Conservation (phyloP, 1,140 invertebrate genomes). For the Stegodyphus dumicola region DNA sequence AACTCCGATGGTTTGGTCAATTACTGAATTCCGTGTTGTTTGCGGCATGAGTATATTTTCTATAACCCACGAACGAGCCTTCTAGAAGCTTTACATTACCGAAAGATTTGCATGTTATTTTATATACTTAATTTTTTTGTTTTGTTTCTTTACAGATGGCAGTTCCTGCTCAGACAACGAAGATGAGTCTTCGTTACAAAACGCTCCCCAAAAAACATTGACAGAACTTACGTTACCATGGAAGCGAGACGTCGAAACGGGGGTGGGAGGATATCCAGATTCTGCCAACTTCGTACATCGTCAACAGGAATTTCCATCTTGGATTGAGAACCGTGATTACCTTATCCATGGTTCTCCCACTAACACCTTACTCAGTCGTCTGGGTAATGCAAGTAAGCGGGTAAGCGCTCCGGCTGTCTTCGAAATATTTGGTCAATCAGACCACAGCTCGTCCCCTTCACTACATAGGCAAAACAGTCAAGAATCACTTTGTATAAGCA, state of each 20-base stretch:
- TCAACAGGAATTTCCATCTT: conserved; percentile 89
- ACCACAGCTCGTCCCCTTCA: background rate
- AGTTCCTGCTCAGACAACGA: conserved; percentile 17
- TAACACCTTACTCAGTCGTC: conserved; percentile 82
- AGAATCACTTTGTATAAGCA: background rate
- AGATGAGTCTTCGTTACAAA: conserved; percentile 16
- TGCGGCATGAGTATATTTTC: no score
- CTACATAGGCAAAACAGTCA: background rate
- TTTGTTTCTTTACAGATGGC: no score
- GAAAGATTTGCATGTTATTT: background rate
- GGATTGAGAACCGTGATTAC: conserved; percentile 93
- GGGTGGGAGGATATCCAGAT: background rate
- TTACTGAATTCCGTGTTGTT: no score
- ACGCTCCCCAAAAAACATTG: conserved; percentile 72
- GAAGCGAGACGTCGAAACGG: conserved; percentile 74
- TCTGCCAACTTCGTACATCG: conserved; percentile 70
- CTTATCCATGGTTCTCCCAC: conserved; percentile 83
- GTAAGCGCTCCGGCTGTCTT: conserved; percentile 35
- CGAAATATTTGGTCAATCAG: conserved; percentile 26
- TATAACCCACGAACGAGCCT: no score
- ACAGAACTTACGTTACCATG: conserved; percentile 88
- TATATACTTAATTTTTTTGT: no score
- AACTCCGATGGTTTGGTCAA: no score
- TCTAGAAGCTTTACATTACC: no score
- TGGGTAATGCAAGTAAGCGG: conserved; percentile 30